Base-by-base conservation (phyloP, 2,113 vertebrate genomes). In the Dasyornis broadbenti region DNA sequence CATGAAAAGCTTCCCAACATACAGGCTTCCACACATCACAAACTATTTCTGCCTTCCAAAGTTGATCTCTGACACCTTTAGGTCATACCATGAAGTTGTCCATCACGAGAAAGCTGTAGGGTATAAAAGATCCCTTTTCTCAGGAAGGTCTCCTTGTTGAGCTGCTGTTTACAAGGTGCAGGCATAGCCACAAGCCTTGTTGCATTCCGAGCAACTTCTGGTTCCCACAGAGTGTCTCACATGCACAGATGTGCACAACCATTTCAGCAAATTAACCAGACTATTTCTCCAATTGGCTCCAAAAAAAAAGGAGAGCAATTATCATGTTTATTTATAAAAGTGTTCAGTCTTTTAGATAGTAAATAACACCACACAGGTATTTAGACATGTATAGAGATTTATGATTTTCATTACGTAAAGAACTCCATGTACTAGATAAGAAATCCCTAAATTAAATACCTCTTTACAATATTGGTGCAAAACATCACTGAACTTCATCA, bases 401-500 rank as follows among this genome's bases (percentile, higher is more conserved):
- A 86, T 28, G 37, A 59, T 60, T 78, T 94, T 85, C 63, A 89
- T 15, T 31, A 40, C 59, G 27, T 57, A 42, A 59, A 69, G 15
- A 61, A 16, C 14, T 75, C 70, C 33, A 31, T 7, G 13, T n/a
- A 66, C 5, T 84, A 40, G 6, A 5, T 26, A 52, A 87, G 42
- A 63, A 89, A 60, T 30, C 31, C 24, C 73, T 79, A 7, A 84
- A 56, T 18, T 35, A 22, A 86, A 71, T 96, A 99, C 99, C 99
- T 99, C 99, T 98, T 99, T 99, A 83, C 96, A 98, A 71, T 99
- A 99, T 89, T 99, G 98, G 23, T 93, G 92, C 86, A 99, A 96
- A 80, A 99, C 97, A 53, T 99, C 98, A 17, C 97, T 97, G 76
- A 99, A 99, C 69, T 99, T 99, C 97, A 97, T 98, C 98, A 98